Evolutionary conservation across 1,140 invertebrate genomes (phyloP).

Genomic region (Drosophila miranda): DNA sequence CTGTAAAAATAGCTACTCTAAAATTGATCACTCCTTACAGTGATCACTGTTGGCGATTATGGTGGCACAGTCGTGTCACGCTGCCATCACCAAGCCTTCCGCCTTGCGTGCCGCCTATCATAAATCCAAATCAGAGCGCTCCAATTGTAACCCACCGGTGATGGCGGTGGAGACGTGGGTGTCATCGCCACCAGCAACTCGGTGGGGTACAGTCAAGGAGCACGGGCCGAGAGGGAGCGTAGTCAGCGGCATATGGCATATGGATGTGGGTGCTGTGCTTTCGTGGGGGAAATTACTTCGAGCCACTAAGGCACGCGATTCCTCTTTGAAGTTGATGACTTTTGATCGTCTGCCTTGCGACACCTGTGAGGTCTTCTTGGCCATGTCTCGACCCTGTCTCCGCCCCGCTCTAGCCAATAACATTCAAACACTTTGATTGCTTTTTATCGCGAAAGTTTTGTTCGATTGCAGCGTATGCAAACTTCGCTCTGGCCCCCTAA

Average conservation of each 20-base stretch:
- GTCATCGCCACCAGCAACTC: conserved; percentile 65
- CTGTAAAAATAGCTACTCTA: too few relatives aligned
- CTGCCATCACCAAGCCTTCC: conserved; percentile 19
- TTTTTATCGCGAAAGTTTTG: conserved; percentile 61
- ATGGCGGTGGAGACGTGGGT: conserved; percentile 69
- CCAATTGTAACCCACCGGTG: conserved; percentile 62
- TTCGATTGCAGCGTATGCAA: conserved; percentile 56
- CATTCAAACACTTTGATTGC: conserved; percentile 74
- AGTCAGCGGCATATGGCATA: conserved; percentile 51
- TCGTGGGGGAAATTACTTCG: conserved; percentile 33
- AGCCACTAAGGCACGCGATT: conserved; percentile 56
- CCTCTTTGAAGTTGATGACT: conserved; percentile 60
- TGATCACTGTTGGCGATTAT: too few relatives aligned
- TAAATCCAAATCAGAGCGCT: conserved; percentile 64
- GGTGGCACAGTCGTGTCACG: conserved; percentile 17
- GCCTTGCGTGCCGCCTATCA: conserved; percentile 74
- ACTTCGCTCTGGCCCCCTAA: conserved; percentile 45
- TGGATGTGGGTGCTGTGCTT: conserved; percentile 24
- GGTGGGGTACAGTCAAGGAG: background rate
- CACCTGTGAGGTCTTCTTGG: conserved; percentile 51
- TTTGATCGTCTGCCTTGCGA: conserved; percentile 60
- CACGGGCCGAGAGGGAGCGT: background rate
- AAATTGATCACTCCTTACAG: too few relatives aligned
- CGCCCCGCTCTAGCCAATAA: conserved; percentile 48
- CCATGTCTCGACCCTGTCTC: conserved; percentile 23